Conservation (phyloP, 2,113 vertebrate genomes). For the Saiga tatarica region DNA sequence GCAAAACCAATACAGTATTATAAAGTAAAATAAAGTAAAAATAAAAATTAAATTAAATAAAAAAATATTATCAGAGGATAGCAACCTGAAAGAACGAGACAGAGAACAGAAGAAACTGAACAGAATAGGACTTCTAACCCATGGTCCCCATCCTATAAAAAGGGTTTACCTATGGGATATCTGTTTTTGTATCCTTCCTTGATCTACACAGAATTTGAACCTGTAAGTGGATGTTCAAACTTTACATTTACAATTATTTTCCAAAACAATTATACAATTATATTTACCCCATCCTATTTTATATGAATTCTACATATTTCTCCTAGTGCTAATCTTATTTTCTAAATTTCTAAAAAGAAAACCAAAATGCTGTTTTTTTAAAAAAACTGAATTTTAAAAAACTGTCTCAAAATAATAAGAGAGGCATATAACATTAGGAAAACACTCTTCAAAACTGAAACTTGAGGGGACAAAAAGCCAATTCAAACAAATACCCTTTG, state of each 20-base stretch:
- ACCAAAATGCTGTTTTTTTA: not conserved
- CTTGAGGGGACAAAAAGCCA: not conserved
- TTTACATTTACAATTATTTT: not conserved
- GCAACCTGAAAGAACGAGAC: not conserved
- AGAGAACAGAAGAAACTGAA: not conserved
- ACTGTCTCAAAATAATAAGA: not conserved
- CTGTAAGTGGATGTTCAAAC: not conserved
- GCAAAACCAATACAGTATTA: no score
- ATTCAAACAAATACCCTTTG: not conserved
- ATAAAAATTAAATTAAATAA: no score
- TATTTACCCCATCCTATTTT: not conserved
- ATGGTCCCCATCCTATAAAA: accelerated
- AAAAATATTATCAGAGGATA: not conserved
- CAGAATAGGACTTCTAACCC: not conserved
- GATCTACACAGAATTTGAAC: not conserved
- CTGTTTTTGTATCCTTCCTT: not conserved
- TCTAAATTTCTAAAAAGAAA: not conserved
- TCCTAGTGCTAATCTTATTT: accelerated
- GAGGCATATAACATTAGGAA: not conserved
- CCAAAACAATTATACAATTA: not conserved
- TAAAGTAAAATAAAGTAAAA: no score
- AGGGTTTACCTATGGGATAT: accelerated
- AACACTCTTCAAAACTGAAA: not conserved
- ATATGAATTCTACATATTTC: not conserved
- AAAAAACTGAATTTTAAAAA: not conserved